Base-by-base conservation (phyloP, 2,888 invertebrate species). In the Dryadula phaetusa region DNA sequence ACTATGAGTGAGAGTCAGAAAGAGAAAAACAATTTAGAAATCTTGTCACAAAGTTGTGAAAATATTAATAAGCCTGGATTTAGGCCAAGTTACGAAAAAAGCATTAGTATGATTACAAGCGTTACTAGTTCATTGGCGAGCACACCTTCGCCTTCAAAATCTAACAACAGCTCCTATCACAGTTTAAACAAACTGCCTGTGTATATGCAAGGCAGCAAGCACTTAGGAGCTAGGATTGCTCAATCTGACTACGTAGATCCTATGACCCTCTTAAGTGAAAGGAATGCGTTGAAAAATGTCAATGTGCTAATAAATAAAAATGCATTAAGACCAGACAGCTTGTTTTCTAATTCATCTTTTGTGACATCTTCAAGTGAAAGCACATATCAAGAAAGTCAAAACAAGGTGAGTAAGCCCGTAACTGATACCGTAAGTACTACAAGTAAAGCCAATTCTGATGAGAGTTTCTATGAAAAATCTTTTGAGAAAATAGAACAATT, bases 201-300 rank as follows among this genome's bases (percentile, higher is more conserved):
- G 69, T 96, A 96, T 79, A 95, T 95, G 80, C 96, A 96, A 85
- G 96, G 97, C 12, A 97, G 97, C 74, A 96, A 96, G 73, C 94
- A 95, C 69, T 94, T 97, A 74, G 98, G 98, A 0, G 98, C 97
- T 46, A 95, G 98, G 72, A 97, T 98, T 81, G 98, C 98, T 0
- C 95, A 96, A 75, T 95, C 96, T 0, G 97, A 98, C 81, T 98
- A 98, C 77, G 96, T 96, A 0, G 97, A 97, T 82, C 97, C 97
- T 0, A 94, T 95, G 60, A 95, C 95, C 18, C 88, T 97, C 20
- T 94, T 94, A 47, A 84, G 73, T 46, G 90, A 91, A 67, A 89
- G 85, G 75, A 88, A 93, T 5, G 85, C 91, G 12, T 77, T 86
- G 49, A 92, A 87, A 79, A 95, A 80, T 90, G 93, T 80, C 82